Evolutionary conservation across 1,140 invertebrate species (phyloP), one percentile per base, ranked within the genome.

Genomic region (Stegodyphus dumicola): DNA sequence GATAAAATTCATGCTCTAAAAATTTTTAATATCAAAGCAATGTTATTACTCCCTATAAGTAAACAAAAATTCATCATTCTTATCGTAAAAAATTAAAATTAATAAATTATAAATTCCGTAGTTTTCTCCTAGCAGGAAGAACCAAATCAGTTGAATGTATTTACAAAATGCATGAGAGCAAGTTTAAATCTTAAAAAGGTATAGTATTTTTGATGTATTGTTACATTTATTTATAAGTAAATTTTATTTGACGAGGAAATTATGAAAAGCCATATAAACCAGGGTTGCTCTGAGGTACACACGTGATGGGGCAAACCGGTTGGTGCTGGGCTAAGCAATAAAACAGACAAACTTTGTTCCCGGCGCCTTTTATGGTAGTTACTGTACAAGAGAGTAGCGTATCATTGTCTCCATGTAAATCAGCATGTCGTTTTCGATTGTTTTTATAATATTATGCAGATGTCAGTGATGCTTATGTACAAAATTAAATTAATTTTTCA

Each of bases 371-470:
- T 60, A 60, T 60, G 7, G 65, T 17, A 67, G 65, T 17, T n/a
- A 17, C 11, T 67, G 65, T 67, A 67, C 11, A 67, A 67, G 65
- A 67, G 13, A 17, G 65, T 67, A 67, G 65, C 1, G 33, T 67
- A 17, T 13, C n/a, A 67, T 67, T 65, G 53, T 80, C n/a, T 69
- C 66, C 18, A 49, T 80, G 78, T 71, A 80, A 56, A 80, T 54
- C 53, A 71, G 53, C 78, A 18, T 80, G 49, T 80, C 65, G 54
- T 69, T 73, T 67, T 80, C 53, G 11, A 17, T 71, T 67, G 67
- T 80, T 80, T 77, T 71, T 73, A 60, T 73, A 80, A 67, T 80
- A 73, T 80, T 80, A 80, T 80, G 78, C 56, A 80, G 78, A 80
- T 79, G 53, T 80, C 17, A 64, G 18, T 18, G 33, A 80, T 70